These are phyloP conservation scores for Euplexia lucipara DNA, from an alignment of 2,888 invertebrate species.

Conservation along the genomic window DNA sequence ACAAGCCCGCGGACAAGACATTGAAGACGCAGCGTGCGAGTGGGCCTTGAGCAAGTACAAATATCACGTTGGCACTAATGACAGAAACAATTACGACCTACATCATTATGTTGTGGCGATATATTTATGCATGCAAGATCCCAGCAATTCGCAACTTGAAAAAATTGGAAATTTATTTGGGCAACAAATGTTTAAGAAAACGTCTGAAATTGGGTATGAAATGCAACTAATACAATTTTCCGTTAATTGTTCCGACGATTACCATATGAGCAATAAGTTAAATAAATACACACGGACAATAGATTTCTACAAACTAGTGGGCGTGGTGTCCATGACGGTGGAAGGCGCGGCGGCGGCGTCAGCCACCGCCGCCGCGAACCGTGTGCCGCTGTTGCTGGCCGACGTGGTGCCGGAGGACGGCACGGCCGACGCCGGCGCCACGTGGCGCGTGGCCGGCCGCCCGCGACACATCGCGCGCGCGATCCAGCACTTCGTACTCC, in stretches of 20 bases:
- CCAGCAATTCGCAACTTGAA: neutral
- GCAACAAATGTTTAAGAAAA: rapidly evolving
- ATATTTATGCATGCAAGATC: slow-evolving; percentile 3
- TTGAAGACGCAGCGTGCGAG: slow-evolving; percentile 44
- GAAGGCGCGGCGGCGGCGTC: slow-evolving; percentile 33
- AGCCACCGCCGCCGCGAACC: slow-evolving; percentile 14
- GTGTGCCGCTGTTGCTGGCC: slow-evolving; percentile 56
- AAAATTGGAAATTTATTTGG: rapidly evolving
- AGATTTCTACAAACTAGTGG: slow-evolving; percentile 10
- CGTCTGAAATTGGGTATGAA: neutral
- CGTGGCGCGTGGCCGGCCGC: slow-evolving; percentile 44
- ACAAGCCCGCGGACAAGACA: slow-evolving; percentile 19
- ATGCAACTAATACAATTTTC: neutral
- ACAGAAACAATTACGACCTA: neutral
- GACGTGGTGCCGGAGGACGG: slow-evolving; percentile 40
- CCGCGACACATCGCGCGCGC: slow-evolving; percentile 42
- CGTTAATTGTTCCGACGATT: slow-evolving; percentile 21
- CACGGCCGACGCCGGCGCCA: neutral
- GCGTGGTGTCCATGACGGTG: slow-evolving; percentile 33
- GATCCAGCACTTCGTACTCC: slow-evolving; percentile 17
- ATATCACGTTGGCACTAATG: neutral
- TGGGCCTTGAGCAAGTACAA: neutral
- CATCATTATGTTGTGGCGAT: slow-evolving; percentile 46
- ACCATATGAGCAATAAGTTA: slow-evolving; percentile 13
- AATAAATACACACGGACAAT: rapidly evolving